Conservation (phyloP, 53 echinoderm and acorn worm genomes). For the Paracentrotus lividus region DNA sequence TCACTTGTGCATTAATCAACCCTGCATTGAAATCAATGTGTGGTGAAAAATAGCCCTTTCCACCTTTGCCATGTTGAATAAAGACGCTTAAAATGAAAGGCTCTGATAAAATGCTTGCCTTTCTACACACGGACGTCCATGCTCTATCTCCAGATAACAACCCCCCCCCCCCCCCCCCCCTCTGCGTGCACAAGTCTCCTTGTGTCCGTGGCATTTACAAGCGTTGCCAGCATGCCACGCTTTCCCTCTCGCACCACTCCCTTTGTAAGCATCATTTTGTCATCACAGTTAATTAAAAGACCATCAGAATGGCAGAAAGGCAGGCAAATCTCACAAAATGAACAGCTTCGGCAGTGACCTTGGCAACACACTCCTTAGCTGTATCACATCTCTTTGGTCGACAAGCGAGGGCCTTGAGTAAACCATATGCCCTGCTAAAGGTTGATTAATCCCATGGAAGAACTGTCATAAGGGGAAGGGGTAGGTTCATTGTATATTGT, state of each 20-base stretch:
- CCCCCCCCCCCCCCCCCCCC: too few relatives aligned
- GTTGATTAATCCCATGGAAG: slow-evolving; percentile 20
- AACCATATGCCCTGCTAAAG: slow-evolving; percentile 4
- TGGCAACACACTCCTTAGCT: slow-evolving; percentile 9
- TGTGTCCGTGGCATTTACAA: neutral
- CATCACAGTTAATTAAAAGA: slow-evolving; percentile 51
- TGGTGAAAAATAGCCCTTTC: neutral
- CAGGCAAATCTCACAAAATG: slow-evolving; percentile 36
- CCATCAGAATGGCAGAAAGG: neutral
- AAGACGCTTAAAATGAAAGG: neutral
- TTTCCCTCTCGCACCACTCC: neutral
- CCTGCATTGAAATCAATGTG: neutral
- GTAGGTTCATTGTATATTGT: neutral
- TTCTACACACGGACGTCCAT: neutral
- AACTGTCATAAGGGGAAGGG: neutral
- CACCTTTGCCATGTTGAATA: neutral
- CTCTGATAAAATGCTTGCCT: slow-evolving; percentile 18
- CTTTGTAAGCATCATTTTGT: slow-evolving; percentile 22
- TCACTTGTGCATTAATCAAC: neutral
- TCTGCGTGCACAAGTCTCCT: slow-evolving; percentile 15
- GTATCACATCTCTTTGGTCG: neutral
- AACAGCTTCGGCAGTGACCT: slow-evolving; percentile 24
- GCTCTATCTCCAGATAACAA: slow-evolving; percentile 22
- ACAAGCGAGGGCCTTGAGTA: neutral
- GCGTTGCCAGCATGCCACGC: neutral